Evolutionary conservation across 2,113 vertebrate genomes (phyloP).

Genomic region (Physeter macrocephalus): DNA sequence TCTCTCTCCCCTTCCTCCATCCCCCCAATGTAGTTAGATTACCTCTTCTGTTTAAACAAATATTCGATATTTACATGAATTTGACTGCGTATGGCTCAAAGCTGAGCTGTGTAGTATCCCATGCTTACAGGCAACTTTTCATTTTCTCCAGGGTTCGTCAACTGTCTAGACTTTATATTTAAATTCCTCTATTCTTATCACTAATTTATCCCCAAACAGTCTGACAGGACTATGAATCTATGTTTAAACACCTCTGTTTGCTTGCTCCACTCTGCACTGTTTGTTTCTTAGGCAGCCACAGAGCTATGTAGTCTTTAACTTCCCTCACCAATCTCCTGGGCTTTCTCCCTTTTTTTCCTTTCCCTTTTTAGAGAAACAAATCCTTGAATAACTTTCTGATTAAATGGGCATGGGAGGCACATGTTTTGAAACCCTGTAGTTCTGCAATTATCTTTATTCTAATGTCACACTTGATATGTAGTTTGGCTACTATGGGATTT

Average conservation of each 20-base stretch:
- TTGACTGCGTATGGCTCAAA: not conserved
- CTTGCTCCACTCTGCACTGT: not conserved
- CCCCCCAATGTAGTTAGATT: not conserved
- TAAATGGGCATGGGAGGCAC: not conserved
- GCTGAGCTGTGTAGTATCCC: no score
- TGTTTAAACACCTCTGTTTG: not conserved
- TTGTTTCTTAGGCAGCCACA: not conserved
- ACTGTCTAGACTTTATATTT: not conserved
- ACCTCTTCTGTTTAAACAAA: not conserved
- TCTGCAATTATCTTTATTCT: not conserved
- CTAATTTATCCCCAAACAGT: not conserved
- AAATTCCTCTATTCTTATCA: not conserved
- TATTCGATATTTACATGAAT: not conserved
- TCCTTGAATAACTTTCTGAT: not conserved
- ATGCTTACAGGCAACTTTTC: not conserved
- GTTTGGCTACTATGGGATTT: not conserved
- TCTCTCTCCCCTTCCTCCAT: not conserved
- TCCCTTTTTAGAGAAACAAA: not conserved
- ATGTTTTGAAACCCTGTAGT: not conserved
- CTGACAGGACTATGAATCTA: not conserved
- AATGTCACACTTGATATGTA: not conserved
- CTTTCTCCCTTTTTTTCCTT: not conserved
- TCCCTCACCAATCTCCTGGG: not conserved
- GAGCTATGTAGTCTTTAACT: not conserved
- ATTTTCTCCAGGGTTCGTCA: not conserved